Evolutionary conservation across 1,140 invertebrate species (phyloP), one percentile per base, ranked within the genome.

Genomic region (Drosophila carrolli): DNA sequence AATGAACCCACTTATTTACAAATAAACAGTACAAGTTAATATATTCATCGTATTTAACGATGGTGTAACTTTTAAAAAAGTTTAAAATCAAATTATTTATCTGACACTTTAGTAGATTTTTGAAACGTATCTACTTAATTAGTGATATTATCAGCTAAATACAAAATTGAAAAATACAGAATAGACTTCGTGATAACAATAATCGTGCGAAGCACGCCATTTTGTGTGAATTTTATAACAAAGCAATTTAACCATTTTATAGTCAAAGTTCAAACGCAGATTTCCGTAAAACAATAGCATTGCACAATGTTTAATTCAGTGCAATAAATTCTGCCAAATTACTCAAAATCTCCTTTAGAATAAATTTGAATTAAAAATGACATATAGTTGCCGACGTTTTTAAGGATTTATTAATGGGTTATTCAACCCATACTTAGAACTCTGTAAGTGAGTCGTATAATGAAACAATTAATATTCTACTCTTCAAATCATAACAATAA

Each of bases 191-290:
- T 37, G 43, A 70, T 48, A 47, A 23, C 29, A 35, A 40, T 57
- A 70, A 71, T 71, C 44, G 37, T 57, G 65, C 14, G 67, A 71
- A 48, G 65, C 67, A 71, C 67, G 67, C 65, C 48, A 71, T 29
- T 40, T 57, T 68, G 67, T 71, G 67, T 71, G 67, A 71, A 48
- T 71, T 71, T 70, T 70, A 70, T 70, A 70, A 71, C 67, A 70
- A 71, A 71, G 65, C 67, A 56, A 27, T 37, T 63, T n/a, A 38
- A 19, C 19, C 14, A 8, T 14, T 10, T 14, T 35, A 4, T 11
- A 50, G 63, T 35, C 63, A 41, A 56, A 71, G 50, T 57, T 57
- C 35, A 55, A 8, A 14, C 13, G 10, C 23, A 57, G 67, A 41
- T 70, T 70, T 14, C 16, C 10, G 32, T 47, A 35, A 47, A 58